phyloP scores from a whole-genome alignment of 2,113 vertebrate genomes.

The Gambusia holbrooki region DNA sequence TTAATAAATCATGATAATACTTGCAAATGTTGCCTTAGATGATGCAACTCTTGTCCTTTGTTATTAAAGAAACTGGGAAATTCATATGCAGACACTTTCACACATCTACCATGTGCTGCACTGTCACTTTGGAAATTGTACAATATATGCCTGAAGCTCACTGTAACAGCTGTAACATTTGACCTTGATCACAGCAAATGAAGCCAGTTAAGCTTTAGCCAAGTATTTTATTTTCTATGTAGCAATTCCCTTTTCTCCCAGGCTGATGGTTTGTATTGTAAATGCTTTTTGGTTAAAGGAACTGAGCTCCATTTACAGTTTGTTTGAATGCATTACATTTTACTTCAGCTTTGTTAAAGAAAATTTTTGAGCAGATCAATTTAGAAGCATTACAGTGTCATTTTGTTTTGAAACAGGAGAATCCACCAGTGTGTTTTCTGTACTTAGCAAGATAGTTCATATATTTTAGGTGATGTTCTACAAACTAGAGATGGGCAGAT shows the following conservation, averaged over 20 bases:
- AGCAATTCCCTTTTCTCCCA: background rate
- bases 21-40: conserved; percentile 22
- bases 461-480: no score
- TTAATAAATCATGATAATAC: background rate
- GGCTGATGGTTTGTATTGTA: background rate
- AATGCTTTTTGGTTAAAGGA: background rate
- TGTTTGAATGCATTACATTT: no score
- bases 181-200: conserved; percentile 51
- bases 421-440: background rate
- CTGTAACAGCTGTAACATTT: conserved; percentile 18
- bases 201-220: conserved; percentile 8
- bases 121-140: conserved; percentile 27
- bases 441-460: background rate
- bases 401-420: background rate
- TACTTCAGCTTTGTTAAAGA: background rate
- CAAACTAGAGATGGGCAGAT: background rate
- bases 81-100: conserved; percentile 15
- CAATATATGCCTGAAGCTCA: conserved; percentile 40
- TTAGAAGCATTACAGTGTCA: background rate
- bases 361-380: background rate
- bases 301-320: background rate
- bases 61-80: background rate
- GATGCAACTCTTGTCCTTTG: conserved; percentile 16
- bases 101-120: conserved; percentile 2
- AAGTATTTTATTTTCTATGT: background rate